Evolutionary conservation across 2,888 invertebrate genomes (phyloP).

Genomic region (Dyspetes luteomarginatus): DNA sequence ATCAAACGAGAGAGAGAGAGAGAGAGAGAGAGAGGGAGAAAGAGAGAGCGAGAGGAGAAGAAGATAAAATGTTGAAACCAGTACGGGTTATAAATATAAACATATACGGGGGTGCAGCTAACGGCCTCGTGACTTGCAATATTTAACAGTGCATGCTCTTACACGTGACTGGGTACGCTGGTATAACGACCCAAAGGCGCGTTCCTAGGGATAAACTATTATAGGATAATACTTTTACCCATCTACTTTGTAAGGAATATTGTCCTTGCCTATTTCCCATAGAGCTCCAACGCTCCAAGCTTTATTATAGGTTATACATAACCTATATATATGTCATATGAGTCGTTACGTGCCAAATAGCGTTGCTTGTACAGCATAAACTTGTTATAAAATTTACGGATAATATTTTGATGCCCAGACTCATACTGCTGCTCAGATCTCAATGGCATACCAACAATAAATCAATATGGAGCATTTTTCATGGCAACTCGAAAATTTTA

Average conservation of each 20-base stretch:
- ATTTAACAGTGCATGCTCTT: slow-evolving; percentile 48
- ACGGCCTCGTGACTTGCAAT: slow-evolving; percentile 53
- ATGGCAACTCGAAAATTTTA: neutral
- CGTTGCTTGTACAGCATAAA: neutral
- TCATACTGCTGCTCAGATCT: too few relatives aligned
- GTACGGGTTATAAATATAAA: neutral
- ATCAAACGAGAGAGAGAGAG: slow-evolving; percentile 44
- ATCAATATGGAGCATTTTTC: too few relatives aligned
- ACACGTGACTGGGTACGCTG: slow-evolving; percentile 6
- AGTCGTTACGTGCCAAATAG: slow-evolving; percentile 14
- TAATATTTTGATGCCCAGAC: neutral
- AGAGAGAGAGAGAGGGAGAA: too few relatives aligned
- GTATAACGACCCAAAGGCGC: slow-evolving; percentile 42
- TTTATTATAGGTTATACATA: neutral
- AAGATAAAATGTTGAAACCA: neutral
- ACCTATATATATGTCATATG: too few relatives aligned
- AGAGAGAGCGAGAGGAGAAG: neutral
- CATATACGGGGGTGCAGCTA: slow-evolving; percentile 5
- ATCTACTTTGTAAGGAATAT: slow-evolving; percentile 41
- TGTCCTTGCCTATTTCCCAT: slow-evolving; percentile 6
- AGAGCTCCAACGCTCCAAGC: neutral
- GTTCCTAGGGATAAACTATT: slow-evolving; percentile 28
- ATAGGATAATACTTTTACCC: slow-evolving; percentile 32
- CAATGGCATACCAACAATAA: too few relatives aligned
- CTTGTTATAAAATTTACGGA: neutral